Evolutionary conservation across 2,113 vertebrate species (phyloP).

Genomic region (Chroicocephalus ridibundus): DNA sequence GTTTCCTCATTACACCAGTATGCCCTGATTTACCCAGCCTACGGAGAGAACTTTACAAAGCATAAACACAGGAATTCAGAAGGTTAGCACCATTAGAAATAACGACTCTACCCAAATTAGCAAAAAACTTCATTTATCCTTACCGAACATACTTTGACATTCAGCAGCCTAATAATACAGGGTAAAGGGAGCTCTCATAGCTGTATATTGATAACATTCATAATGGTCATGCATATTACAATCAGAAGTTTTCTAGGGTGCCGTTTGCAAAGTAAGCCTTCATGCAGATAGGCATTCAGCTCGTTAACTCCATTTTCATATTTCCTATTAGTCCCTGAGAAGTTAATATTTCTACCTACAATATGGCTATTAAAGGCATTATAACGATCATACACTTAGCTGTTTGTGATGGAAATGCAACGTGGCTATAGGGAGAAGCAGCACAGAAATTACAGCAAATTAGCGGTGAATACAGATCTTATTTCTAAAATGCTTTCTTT

Average conservation of each 20-base stretch:
- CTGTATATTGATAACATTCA: slow-evolving; percentile 43
- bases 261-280: slow-evolving; percentile 16
- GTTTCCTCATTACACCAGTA: background rate
- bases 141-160: background rate
- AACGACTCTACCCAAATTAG: background rate
- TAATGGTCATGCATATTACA: slow-evolving; percentile 63
- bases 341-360: slow-evolving; percentile 53
- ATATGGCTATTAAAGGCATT: slow-evolving; percentile 64
- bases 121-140: background rate
- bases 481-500: slow-evolving; percentile 8
- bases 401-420: slow-evolving; percentile 21
- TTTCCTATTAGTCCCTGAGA: slow-evolving; percentile 60
- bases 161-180: slow-evolving; percentile 1
- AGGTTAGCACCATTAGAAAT: slow-evolving; percentile 35
- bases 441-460: slow-evolving; percentile 21
- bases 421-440: background rate
- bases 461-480: background rate
- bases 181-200: slow-evolving; percentile 1
- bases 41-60: background rate
- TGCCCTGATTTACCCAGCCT: background rate
- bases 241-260: slow-evolving; percentile 35
- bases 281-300: slow-evolving; percentile 48
- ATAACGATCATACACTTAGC: background rate
- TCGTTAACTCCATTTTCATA: slow-evolving; percentile 27
- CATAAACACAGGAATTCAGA: slow-evolving; percentile 7